Evolutionary conservation across 1,140 invertebrate genomes (phyloP), one percentile per base, ranked within the genome.

Genomic region (Octopus sinensis): DNA sequence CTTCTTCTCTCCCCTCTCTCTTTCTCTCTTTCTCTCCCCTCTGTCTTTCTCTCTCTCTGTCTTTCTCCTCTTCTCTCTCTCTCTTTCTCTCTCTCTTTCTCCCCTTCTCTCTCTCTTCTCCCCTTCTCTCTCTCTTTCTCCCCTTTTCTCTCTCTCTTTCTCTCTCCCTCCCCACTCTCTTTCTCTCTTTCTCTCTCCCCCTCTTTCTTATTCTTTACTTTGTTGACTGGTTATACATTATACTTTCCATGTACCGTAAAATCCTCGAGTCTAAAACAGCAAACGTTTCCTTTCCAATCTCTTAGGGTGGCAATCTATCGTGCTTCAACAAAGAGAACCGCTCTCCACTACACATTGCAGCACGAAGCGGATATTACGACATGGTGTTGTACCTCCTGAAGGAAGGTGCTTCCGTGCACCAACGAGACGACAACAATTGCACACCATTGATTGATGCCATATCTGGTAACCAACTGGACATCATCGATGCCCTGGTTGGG

Each of bases 371-470:
- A 0, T 93, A 95, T 83, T 76, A 93, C 51, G 54, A 79, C n/a
- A 91, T 95, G 0, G 94, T 97, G 0, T 92, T 94, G 82, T 94
- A 93, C 90, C 91, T 98, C 9, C 89, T 98, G 30, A 92, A 93
- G 73, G 93, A 95, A 85, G 96, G 96, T 2, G 95, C 95, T 0
- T 95, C 93, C 79, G 95, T 97, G n/a, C 96, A 97, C 85, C 91
- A 93, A 56, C 93, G 93, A 87, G 95, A 95, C 85, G 92, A 91
- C 88, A 92, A 88, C 43, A 85, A 85, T 10, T 84, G 87, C 80
- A 89, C 88, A 10, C 89, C 90, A 52, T 82, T 91, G 30, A 86
- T 87, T 76, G 87, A 89, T 83, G 90, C 89, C 12, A 84, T 91
- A 7, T 75, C 86, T 12, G 80, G 84, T 54, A 86, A 88, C 81